These are phyloP conservation scores for Nyctalus aviator DNA, from an alignment of 2,797 vertebrate species.

Conservation along the genomic window DNA sequence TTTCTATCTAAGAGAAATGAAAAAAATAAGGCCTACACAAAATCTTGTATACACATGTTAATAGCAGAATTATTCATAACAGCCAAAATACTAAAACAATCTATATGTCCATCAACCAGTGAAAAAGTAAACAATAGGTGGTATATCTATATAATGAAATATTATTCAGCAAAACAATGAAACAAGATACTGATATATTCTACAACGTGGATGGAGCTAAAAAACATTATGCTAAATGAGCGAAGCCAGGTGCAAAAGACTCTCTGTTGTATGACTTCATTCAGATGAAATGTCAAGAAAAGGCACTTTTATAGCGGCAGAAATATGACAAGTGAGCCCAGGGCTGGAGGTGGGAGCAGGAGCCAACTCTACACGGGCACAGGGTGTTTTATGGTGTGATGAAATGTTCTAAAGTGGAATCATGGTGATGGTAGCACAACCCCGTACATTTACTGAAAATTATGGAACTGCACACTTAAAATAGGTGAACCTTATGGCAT, in stretches of 20 bases:
- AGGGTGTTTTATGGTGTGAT: neutral
- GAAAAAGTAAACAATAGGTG: neutral
- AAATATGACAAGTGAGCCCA: neutral
- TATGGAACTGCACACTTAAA: conserved; percentile 21
- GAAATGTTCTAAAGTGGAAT: neutral
- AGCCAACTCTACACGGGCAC: neutral
- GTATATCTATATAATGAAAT: neutral
- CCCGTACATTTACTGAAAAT: conserved; percentile 28
- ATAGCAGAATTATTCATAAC: neutral
- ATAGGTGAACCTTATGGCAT: conserved; percentile 31
- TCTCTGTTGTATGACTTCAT: neutral
- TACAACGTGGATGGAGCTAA: neutral
- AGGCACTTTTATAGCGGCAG: neutral
- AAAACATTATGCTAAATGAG: neutral
- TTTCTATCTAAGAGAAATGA: neutral
- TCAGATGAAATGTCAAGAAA: conserved; percentile 19
- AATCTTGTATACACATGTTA: neutral
- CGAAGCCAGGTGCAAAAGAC: neutral
- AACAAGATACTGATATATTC: neutral
- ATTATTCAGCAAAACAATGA: neutral
- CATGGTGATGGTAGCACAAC: neutral
- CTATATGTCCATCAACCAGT: neutral
- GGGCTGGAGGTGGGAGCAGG: neutral
- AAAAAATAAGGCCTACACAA: neutral
- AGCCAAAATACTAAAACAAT: neutral